Evolutionary conservation across 2,113 vertebrate species (phyloP), one percentile per base, ranked within the genome.

Genomic region (Periophthalmus modestus): DNA sequence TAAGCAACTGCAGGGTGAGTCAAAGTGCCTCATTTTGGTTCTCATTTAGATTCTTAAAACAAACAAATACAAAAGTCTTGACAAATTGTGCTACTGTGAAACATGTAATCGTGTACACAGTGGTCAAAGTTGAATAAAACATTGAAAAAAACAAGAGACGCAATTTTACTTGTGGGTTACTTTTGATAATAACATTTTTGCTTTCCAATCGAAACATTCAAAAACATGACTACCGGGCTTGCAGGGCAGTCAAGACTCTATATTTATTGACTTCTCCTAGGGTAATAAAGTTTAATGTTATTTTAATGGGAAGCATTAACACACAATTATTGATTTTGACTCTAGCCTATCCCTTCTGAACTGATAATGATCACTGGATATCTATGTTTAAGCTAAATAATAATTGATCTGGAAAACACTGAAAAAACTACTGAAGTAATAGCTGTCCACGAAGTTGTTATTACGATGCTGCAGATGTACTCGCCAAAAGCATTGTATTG

Each of bases 1-100:
- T 98, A 79, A 95, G 96, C 77, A 98, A 98, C 91, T 98, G 97
- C 77, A 88, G 97, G 93, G 97, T 98, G 88, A 97, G 97, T 94
- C 0, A 65, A 19, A 65, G 28, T 63, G 33, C 33, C 33, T 39
- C 34, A 65, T 63, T 28, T 57, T 21, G 13, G 1, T 61, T 61
- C 23, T 61, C 13, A 28, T 62, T 33, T 16, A 28, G 23, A 28
- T 55, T 55, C 52, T 59, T 59, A 23, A 59, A 59, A 59, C 57
- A 24, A 58, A 58, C n/a, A 58, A 24, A 59, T 5, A 21, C 2
- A 23, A 34, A 62, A 34, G 28, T 62, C 1, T 33, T 61, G 28
- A 33, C 24, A 11, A 33, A 61, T 16, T 33, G 24, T 34, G 10
- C 12, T 61, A 28, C 28, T 34, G 14, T 33, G 24, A 23, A 33